Percentiles rank a stretch among this genome's conserved stretches.
These are phyloP conservation scores for Spongilla lacustris DNA, from an alignment of 37 sponge, comb jelly and placozoan species.

Conservation along the genomic window DNA sequence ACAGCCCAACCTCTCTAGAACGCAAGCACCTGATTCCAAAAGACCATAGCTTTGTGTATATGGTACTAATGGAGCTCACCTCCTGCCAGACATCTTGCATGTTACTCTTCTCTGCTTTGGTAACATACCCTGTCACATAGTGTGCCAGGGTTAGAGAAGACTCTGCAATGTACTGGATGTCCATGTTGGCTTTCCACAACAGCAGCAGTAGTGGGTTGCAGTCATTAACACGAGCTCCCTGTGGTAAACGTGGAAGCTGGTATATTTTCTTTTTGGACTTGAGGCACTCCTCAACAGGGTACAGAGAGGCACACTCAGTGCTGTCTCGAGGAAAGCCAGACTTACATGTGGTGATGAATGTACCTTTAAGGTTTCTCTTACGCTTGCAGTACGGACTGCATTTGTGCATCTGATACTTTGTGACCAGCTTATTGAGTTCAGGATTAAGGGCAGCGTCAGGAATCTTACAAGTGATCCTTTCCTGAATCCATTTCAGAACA, in stretches of 20 bases:
- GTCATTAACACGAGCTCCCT: constrained; percentile 48
- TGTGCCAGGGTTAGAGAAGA: no score
- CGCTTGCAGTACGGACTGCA: constrained; percentile 44
- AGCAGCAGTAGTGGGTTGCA: constrained; percentile 57
- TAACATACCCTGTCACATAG: constrained; percentile 56
- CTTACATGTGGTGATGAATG: constrained; percentile 36
- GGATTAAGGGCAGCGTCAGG: constrained; percentile 46
- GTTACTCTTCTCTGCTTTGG: constrained; percentile 68
- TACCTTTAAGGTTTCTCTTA: neutral
- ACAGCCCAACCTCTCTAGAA: no score
- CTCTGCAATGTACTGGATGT: constrained; percentile 54
- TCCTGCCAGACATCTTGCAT: no score
- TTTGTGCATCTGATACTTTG: constrained; percentile 37
- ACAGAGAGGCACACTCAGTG: neutral
- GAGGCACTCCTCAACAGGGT: constrained; percentile 18
- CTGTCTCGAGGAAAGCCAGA: constrained; percentile 50
- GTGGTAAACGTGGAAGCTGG: constrained; percentile 6
- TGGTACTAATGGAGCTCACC: neutral
- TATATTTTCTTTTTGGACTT: constrained; percentile 29
- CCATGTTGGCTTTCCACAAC: constrained; percentile 63
- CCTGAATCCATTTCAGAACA: no score
- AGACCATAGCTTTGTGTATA: constrained; percentile 34
- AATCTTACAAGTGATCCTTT: constrained; percentile 60
- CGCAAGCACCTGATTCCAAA: no score
- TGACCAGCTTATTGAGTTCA: constrained; percentile 52